Evolutionary conservation across 2,113 vertebrate species (phyloP).

Genomic region (Crotalus horridus): DNA sequence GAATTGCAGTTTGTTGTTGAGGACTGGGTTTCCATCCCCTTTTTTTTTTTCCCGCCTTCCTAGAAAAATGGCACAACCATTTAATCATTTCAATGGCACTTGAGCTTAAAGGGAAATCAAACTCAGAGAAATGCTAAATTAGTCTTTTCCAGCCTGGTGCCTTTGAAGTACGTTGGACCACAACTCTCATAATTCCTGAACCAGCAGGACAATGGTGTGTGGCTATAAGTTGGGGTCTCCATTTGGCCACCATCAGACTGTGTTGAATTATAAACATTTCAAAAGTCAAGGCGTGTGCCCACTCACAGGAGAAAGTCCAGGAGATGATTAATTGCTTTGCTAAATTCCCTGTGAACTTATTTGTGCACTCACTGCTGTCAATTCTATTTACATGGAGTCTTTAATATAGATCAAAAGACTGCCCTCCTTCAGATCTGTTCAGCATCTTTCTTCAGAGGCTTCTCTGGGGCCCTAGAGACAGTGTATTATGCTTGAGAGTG

Average conservation of each 20-base stretch:
- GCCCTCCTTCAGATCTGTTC: not conserved
- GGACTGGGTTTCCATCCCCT: not conserved
- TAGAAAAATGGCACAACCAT: not conserved
- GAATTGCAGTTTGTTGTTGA: not conserved
- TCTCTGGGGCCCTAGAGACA: not conserved
- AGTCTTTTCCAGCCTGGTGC: not conserved
- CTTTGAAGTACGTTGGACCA: not conserved
- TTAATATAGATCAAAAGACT: not conserved
- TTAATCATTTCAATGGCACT: not conserved
- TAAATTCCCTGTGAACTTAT: not conserved
- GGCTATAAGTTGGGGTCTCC: not conserved
- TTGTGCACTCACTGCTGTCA: not conserved
- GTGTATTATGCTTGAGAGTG: not conserved
- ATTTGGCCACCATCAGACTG: not conserved
- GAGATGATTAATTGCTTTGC: conserved; percentile 31
- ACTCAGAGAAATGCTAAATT: not conserved
- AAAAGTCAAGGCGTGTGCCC: not conserved
- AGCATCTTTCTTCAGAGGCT: not conserved
- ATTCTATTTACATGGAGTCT: not conserved
- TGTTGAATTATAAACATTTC: not conserved
- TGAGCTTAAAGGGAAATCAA: not conserved
- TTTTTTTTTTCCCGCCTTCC: not conserved
- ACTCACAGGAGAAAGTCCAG: not conserved
- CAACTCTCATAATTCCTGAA: not conserved
- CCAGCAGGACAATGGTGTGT: not conserved